Conservation (phyloP, 2,797 vertebrate genomes). For the Anas georgica region DNA sequence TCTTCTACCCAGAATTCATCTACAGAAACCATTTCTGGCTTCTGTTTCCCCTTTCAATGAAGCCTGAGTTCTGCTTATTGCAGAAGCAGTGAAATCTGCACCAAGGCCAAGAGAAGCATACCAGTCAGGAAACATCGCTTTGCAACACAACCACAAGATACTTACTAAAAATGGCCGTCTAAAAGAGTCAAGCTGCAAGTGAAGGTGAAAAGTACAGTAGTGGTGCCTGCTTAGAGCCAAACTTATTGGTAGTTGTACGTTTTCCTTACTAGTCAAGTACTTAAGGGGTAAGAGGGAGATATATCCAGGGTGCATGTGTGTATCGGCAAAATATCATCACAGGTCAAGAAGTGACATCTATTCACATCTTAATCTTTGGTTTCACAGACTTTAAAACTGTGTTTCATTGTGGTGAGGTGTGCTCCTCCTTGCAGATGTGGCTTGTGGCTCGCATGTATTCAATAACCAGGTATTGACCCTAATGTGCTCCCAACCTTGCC, state of each 20-base stretch:
- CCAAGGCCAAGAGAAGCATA: background rate
- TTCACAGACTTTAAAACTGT: background rate
- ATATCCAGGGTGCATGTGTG: rapidly evolving
- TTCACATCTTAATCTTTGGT: rapidly evolving
- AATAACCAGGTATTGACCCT: background rate
- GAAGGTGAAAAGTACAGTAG: background rate
- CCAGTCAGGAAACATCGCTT: background rate
- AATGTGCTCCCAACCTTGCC: too few species aligned
- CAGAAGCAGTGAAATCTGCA: background rate
- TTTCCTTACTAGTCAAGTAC: background rate
- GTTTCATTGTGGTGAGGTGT: background rate
- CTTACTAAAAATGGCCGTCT: background rate
- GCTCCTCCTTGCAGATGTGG: too few species aligned
- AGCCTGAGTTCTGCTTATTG: background rate
- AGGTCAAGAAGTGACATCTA: background rate
- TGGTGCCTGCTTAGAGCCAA: rapidly evolving
- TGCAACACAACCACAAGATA: background rate
- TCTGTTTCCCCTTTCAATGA: background rate
- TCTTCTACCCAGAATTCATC: background rate
- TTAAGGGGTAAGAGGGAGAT: background rate
- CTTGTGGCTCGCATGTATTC: background rate
- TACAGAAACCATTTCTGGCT: background rate
- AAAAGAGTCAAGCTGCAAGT: background rate
- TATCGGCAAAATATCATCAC: background rate
- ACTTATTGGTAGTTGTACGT: background rate